These are phyloP conservation scores for Laticauda laticaudata DNA, from an alignment of 2,113 vertebrate genomes.

Conservation along the genomic window DNA sequence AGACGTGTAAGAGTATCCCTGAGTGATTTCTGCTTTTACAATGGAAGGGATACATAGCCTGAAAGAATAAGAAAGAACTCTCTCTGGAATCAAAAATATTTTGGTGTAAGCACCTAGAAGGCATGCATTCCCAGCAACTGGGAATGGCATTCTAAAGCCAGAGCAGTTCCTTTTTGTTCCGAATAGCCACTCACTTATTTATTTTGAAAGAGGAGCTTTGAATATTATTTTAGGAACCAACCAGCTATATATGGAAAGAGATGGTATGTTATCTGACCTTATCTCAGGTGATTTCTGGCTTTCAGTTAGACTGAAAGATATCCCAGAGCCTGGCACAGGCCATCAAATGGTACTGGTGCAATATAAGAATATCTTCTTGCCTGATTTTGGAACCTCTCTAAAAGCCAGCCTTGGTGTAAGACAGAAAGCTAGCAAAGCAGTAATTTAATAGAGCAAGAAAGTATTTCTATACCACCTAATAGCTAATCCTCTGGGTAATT, in stretches of 20 bases:
- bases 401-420: not conserved
- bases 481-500: not conserved
- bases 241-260: not conserved
- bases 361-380: not conserved
- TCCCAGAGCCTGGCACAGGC: not conserved
- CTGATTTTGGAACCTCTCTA: not conserved
- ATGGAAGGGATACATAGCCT: not conserved
- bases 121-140: not conserved
- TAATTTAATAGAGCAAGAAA: not conserved
- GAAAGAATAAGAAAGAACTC: not conserved
- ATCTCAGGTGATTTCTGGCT: not conserved
- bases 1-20: not conserved
- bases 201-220: not conserved
- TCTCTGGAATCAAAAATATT: not conserved
- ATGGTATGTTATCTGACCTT: not conserved
- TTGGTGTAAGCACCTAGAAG: not conserved
- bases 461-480: not conserved
- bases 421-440: not conserved
- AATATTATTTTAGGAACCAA: not conserved
- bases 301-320: not conserved
- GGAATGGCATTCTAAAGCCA: not conserved
- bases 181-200: not conserved
- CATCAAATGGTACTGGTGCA: not conserved
- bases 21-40: not conserved
- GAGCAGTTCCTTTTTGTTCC: not conserved